Conservation (phyloP, 2,113 vertebrate species). For the Hippocampus barbouri region DNA sequence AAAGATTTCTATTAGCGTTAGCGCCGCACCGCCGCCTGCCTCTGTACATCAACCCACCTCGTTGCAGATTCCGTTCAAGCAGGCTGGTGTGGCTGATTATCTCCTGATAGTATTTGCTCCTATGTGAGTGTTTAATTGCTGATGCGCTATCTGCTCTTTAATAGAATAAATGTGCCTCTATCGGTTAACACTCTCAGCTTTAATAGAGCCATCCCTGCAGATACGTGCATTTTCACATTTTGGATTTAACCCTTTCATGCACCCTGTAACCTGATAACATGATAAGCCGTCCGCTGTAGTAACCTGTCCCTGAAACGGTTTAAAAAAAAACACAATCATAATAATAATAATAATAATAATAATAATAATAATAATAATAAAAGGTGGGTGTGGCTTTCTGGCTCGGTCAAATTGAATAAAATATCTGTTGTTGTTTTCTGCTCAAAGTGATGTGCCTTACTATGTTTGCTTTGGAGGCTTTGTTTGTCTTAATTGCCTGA, state of each 20-base stretch:
- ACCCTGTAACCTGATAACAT: no score
- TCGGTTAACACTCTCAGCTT: constrained; percentile 8
- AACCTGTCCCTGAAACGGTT: no score
- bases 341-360: neutral
- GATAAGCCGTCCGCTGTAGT: no score
- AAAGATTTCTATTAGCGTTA: constrained; percentile 15
- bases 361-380: neutral
- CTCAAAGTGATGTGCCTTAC: neutral
- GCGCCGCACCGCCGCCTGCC: neutral
- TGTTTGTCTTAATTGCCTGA: neutral
- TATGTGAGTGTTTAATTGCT: constrained; percentile 36
- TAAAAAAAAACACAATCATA: neutral
- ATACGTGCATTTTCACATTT: constrained; percentile 8
- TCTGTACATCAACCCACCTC: constrained; percentile 5
- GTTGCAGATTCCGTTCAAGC: constrained; percentile 24
- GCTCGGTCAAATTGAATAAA: neutral
- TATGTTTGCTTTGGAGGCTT: neutral
- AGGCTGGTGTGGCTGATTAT: constrained; percentile 23
- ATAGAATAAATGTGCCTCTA: constrained; percentile 18
- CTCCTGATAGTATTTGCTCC: constrained; percentile 25
- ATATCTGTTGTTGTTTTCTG: neutral
- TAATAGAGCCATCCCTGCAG: constrained; percentile 9
- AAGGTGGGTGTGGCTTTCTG: constrained; percentile 1
- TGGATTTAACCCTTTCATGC: neutral
- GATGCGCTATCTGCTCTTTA: constrained; percentile 39